Conservation (phyloP, 2,888 invertebrate species). For the Agonopterix arenella region DNA sequence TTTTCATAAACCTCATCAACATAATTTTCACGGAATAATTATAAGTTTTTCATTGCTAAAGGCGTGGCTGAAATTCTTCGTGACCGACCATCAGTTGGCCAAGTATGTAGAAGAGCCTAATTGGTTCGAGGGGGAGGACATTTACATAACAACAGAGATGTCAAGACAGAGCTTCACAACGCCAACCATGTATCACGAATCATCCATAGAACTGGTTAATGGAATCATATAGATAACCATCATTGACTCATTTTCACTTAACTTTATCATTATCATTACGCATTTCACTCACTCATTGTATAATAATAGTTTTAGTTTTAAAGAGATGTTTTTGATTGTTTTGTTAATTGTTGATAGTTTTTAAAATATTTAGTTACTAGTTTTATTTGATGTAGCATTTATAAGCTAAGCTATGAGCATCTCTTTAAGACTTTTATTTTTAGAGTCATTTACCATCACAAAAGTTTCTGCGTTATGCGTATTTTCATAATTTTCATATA, state of each 20-base stretch:
- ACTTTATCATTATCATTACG: slow-evolving; percentile 31
- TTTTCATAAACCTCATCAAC: no score
- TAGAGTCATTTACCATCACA: slow-evolving; percentile 5
- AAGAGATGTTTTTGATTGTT: slow-evolving; percentile 32
- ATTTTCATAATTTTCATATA: not conserved
- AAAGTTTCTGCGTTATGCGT: slow-evolving; percentile 27
- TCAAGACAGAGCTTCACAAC: slow-evolving; percentile 48
- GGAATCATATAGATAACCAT: slow-evolving; percentile 57
- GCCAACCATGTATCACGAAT: slow-evolving; percentile 53
- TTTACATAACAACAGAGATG: slow-evolving; percentile 55
- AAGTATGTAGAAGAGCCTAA: slow-evolving; percentile 68
- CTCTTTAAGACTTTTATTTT: slow-evolving; percentile 36
- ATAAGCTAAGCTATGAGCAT: slow-evolving; percentile 14
- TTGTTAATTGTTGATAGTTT: not conserved
- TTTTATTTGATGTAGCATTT: slow-evolving; percentile 1
- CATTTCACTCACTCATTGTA: slow-evolving; percentile 43
- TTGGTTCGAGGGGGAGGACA: slow-evolving; percentile 62
- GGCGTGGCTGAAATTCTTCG: slow-evolving; percentile 78
- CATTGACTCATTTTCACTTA: slow-evolving; percentile 17
- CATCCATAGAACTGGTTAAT: slow-evolving; percentile 69
- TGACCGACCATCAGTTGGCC: slow-evolving; percentile 70
- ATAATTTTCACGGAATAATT: slow-evolving; percentile 18
- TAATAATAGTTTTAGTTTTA: slow-evolving; percentile 38
- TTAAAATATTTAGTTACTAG: no score
- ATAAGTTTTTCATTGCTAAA: slow-evolving; percentile 64